Conservation (phyloP, 2,113 vertebrate species). For the Empidonax alnorum region DNA sequence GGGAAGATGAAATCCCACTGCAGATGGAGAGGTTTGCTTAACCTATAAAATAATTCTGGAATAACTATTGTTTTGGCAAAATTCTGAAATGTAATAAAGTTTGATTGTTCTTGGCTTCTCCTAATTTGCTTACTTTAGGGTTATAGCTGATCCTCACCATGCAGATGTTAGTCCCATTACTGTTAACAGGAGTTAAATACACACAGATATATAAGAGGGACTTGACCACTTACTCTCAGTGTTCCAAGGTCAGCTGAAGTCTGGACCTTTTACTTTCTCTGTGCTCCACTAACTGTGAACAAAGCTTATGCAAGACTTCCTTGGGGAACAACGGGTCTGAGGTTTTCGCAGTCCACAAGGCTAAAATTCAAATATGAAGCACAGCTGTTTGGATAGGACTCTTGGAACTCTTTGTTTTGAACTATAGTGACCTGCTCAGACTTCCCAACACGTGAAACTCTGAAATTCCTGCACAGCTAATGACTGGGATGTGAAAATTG, state of each 20-base stretch:
- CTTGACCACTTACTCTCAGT: constrained; percentile 32
- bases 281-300: constrained; percentile 52
- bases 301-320: constrained; percentile 75
- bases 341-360: constrained; percentile 63
- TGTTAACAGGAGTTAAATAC: constrained; percentile 41
- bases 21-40: constrained; percentile 54
- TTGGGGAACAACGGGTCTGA: constrained; percentile 64
- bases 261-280: constrained; percentile 65
- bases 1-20: constrained; percentile 44
- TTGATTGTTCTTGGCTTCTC: constrained; percentile 61
- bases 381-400: constrained; percentile 71
- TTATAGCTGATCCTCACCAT: constrained; percentile 11
- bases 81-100: constrained; percentile 33
- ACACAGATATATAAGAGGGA: constrained; percentile 30
- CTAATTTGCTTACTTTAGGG: constrained; percentile 53
- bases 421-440: constrained; percentile 47
- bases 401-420: constrained; percentile 57
- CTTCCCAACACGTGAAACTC: constrained; percentile 1
- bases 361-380: constrained; percentile 67
- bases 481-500: neutral
- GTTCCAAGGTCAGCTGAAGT: constrained; percentile 62
- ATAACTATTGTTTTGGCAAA: constrained; percentile 40
- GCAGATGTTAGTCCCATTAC: constrained; percentile 39
- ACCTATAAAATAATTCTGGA: constrained; percentile 56
- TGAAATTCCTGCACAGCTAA: neutral